Evolutionary conservation across 2,797 vertebrate species (phyloP), one percentile per base, ranked within the genome.

Genomic region (Sarcoramphus papa): DNA sequence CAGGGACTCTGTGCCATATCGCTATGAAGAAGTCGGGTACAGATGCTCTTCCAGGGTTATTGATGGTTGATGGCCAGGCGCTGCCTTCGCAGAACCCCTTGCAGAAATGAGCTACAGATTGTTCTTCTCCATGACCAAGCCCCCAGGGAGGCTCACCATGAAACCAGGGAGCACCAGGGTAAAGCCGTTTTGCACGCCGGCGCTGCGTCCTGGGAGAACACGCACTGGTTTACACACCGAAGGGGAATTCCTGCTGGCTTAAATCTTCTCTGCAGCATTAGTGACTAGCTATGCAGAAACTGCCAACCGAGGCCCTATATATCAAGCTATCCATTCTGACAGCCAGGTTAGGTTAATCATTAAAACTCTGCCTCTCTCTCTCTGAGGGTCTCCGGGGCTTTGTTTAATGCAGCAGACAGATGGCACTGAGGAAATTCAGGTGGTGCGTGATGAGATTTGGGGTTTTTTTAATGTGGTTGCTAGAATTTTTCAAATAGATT

Each of bases 351-450:
- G 91, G 89, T 95, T 96, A 96, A 94, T 95, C 94, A 64, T 94
- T 97, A 96, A 96, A 96, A 96, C 92, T 87, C 95, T 94, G 82
- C 83, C 68, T 94, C 90, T 95, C 89, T 95, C 92, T 72, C 91
- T 92, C 74, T 47, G 12, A 20, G 47, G 43, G 88, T 95, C 97
- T 96, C 97, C 1, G 1, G 93, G 94, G 97, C 91, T 97, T 97
- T 97, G 86, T 97, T 96, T 97, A 95, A 94, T 92, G 93, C 84
- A 89, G 84, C 69, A 94, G 97, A 97, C 97, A 97, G 97, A 97
- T 97, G 97, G 97, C 95, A 86, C 89, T 81, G 88, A 97, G 74
- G 95, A 97, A 96, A 92, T 96, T 97, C 96, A 97, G 97, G 96
- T 97, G 94, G 87, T 88, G 57, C 25, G 3, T 94, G 94, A 96